Evolutionary conservation across 2,797 vertebrate genomes (phyloP), one percentile per base, ranked within the genome.

Genomic region (Danio choprae): DNA sequence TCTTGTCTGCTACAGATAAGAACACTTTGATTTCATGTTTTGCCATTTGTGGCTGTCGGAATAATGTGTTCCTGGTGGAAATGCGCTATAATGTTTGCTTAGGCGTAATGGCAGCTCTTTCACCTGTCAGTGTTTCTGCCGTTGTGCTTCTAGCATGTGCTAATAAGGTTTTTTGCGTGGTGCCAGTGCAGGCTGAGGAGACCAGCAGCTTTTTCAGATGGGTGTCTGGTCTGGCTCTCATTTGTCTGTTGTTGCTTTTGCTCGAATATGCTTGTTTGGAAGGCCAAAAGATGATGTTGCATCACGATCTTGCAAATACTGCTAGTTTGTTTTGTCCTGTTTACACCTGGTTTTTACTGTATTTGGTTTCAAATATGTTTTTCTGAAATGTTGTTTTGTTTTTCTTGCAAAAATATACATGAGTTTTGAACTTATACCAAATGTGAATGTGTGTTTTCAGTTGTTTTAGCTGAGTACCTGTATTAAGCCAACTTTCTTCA

Each of bases 41-140:
- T 67, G 5, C 11, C 2, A 0, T 83, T 74, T 58, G 36, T 76
- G 53, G 48, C 50, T 29, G 72, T 63, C 1, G 20, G 59, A 62
- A 76, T 59, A 67, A 29, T 70, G 38, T 53, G 67, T 55, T 74
- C 36, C 11, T 36, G 22, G 18, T 71, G 60, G 48, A 77, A 77
- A 74, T 72, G 72, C 48, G 43, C 64, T 63, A 64, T 68, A 68
- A 56, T 74, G 62, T 62, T 82, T 79, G 29, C 68, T 70, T 75
- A 55, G 74, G 63, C 43, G 13, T 74, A 73, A 79, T 81, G 55
- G 50, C 40, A 55, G 74, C 44, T 68, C 43, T 77, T 83, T 82
- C 51, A 46, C 43, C 62, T 58, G 63, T 82, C 77, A 59, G 6
- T 74, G 55, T 64, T 67, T 5, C 6, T 48, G 63, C 10, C 7